Percentiles rank a stretch among this genome's conserved stretches.
These are phyloP conservation scores for Leptodactylus fuscus DNA, from an alignment of 2,113 vertebrate species.

Conservation along the genomic window DNA sequence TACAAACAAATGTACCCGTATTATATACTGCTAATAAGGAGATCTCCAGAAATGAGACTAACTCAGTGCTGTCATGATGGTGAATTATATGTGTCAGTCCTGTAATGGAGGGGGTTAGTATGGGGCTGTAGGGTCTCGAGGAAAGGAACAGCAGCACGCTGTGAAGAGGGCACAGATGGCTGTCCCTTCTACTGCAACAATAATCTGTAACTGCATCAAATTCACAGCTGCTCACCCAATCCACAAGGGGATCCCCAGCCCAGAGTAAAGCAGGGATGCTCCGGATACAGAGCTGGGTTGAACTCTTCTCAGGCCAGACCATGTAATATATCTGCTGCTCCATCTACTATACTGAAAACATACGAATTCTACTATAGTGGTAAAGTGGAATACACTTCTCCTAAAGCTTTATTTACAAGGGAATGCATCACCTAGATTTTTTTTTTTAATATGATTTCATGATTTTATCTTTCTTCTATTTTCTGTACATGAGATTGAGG, in stretches of 20 bases:
- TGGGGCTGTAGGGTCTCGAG: constrained; percentile 31
- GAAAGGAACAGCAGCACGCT: constrained; percentile 44
- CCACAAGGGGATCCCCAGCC: constrained; percentile 63
- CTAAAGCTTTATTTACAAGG: neutral
- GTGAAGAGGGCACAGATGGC: constrained; percentile 66
- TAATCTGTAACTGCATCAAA: constrained; percentile 63
- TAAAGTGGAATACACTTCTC: neutral
- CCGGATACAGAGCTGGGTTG: constrained; percentile 65
- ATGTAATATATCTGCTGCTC: neutral
- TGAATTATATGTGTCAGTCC: constrained; percentile 50
- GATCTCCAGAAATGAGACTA: constrained; percentile 3
- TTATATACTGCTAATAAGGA: constrained; percentile 2
- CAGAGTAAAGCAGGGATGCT: constrained; percentile 63
- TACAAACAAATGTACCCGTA: neutral
- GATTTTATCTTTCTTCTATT: too few relatives aligned
- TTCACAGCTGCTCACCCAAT: constrained; percentile 68
- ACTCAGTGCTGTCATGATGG: constrained; percentile 34
- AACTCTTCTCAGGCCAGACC: neutral
- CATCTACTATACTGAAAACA: neutral
- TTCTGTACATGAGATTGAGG: too few relatives aligned
- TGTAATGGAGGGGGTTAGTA: neutral
- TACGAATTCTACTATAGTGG: neutral
- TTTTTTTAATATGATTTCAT: neutral
- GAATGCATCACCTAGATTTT: neutral
- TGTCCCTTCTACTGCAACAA: constrained; percentile 54